Conservation (phyloP, 2,113 vertebrate species). For the Brachypodius melanocephalos region DNA sequence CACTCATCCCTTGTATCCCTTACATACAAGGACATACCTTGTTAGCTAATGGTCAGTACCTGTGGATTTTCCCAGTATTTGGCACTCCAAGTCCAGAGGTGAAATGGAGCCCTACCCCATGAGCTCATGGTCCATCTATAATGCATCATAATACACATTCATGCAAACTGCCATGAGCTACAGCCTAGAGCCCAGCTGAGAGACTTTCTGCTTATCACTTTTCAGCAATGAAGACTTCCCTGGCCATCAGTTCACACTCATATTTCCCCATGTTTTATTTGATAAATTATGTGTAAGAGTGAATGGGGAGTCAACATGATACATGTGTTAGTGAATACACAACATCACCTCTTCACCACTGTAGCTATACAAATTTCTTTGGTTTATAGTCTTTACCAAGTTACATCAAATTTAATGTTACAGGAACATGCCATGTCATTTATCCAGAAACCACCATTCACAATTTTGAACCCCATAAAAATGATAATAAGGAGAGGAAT, state of each 20-base stretch:
- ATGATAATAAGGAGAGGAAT: constrained; percentile 17
- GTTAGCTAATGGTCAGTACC: background rate
- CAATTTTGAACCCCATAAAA: constrained; percentile 32
- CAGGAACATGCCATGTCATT: background rate
- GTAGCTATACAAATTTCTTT: background rate
- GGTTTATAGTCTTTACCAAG: background rate
- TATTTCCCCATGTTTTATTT: background rate
- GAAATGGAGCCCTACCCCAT: background rate
- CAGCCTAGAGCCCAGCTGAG: background rate
- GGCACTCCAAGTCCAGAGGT: background rate
- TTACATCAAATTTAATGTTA: background rate
- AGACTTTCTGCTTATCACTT: background rate
- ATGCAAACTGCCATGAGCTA: background rate
- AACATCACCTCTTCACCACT: background rate
- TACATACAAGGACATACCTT: background rate
- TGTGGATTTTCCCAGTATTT: background rate
- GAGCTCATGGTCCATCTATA: background rate
- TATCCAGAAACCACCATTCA: background rate
- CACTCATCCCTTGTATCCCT: background rate
- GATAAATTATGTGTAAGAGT: background rate
- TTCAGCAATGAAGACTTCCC: background rate
- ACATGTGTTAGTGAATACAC: background rate
- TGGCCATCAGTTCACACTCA: background rate
- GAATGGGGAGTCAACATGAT: background rate
- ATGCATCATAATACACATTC: background rate